Evolutionary conservation across 2,113 vertebrate species (phyloP).

Genomic region (Notiomystis cincta): DNA sequence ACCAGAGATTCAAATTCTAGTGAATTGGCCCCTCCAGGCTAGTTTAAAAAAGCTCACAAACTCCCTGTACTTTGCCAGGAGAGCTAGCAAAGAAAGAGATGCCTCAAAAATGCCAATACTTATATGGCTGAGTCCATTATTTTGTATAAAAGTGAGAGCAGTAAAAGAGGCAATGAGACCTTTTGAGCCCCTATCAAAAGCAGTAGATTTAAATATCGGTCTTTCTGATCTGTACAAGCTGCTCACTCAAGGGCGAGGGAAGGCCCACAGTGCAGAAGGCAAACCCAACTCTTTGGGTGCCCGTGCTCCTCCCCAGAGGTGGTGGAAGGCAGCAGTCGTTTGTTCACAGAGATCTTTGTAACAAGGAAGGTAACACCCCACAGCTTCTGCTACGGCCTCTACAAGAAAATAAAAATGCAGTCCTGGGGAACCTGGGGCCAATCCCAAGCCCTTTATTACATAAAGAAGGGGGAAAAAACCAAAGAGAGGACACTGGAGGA

Average conservation of each 20-base stretch:
- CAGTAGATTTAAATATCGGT: not conserved
- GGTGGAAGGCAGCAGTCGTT: not conserved
- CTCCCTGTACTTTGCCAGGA: not conserved
- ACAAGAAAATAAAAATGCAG: not conserved
- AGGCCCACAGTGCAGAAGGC: not conserved
- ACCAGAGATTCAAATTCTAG: not conserved
- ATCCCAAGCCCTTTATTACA: not conserved
- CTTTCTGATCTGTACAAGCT: not conserved
- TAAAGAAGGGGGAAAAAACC: accelerated
- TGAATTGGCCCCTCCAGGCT: not conserved
- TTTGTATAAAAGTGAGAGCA: not conserved
- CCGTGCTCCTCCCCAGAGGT: accelerated
- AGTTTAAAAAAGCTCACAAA: conserved; percentile 21
- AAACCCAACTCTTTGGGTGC: not conserved
- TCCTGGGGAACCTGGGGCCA: not conserved
- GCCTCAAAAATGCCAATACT: conserved; percentile 1
- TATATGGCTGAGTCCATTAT: not conserved
- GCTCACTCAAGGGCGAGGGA: not conserved
- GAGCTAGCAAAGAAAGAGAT: not conserved
- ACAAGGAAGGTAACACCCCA: not conserved
- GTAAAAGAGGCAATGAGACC: not conserved
- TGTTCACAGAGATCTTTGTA: not conserved
- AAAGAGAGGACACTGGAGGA: not conserved
- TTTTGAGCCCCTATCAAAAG: not conserved
- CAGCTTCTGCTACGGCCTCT: not conserved